Evolutionary conservation across 2,113 vertebrate genomes (phyloP).

Genomic region (Neogale vison): DNA sequence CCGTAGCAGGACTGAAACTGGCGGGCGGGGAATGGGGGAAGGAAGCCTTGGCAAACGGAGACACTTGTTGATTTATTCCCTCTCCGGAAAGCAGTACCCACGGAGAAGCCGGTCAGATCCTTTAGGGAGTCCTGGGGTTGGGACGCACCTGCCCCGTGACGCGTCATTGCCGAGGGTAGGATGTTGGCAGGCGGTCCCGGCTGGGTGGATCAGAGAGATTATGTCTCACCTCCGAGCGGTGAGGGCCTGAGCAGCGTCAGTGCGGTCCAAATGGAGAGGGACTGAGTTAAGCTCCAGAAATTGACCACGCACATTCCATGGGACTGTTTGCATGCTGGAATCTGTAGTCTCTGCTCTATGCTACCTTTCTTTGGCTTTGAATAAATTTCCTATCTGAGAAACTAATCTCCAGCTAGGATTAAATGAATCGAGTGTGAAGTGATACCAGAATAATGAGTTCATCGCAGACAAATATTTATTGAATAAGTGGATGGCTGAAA

Average conservation of each 20-base stretch:
- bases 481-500: neutral
- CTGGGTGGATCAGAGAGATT: neutral
- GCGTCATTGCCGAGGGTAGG: neutral
- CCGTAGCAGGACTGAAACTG: neutral
- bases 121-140: neutral
- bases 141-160: neutral
- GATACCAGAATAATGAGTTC: neutral
- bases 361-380: neutral
- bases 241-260: neutral
- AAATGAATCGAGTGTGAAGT: neutral
- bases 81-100: neutral
- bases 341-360: neutral
- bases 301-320: neutral
- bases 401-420: neutral
- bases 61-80: conserved; percentile 66
- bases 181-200: neutral
- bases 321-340: neutral
- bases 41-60: neutral
- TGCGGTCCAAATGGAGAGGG: neutral
- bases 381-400: neutral
- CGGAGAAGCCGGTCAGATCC: neutral
- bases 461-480: neutral
- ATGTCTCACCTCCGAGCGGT: neutral
- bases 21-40: neutral
- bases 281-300: neutral